Percentiles rank a stretch among this genome's conserved stretches.
Conservation (phyloP, 30 jellyfish, hydroid and myxozoan species). For the Cassiopea xamachana region DNA sequence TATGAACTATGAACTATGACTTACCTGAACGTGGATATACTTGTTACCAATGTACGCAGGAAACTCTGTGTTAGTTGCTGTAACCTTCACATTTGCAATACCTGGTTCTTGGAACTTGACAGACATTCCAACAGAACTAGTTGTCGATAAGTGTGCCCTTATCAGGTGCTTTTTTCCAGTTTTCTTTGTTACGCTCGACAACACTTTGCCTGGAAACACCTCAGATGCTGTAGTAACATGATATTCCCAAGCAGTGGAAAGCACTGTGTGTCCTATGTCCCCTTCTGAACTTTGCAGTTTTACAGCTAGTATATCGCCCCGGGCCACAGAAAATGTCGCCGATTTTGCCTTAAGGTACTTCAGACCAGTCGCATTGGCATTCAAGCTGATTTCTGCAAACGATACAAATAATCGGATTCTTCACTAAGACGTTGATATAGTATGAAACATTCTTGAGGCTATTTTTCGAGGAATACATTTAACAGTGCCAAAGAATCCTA, state of each 20-base stretch:
- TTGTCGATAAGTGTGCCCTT: conserved; percentile 48
- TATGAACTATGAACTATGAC: neutral
- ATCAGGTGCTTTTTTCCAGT: conserved; percentile 25
- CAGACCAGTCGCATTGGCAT: conserved; percentile 65
- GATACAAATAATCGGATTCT: neutral
- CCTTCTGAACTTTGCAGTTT: conserved; percentile 16
- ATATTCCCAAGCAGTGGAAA: conserved; percentile 16
- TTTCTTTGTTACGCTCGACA: neutral
- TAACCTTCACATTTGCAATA: conserved; percentile 19
- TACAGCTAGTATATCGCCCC: conserved; percentile 61
- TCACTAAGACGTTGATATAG: too few species aligned
- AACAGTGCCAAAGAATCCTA: too few species aligned
- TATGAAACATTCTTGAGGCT: too few species aligned
- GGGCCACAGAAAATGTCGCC: conserved; percentile 25
- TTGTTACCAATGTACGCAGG: conserved; percentile 14
- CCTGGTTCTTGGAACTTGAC: conserved; percentile 53
- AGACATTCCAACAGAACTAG: conserved; percentile 20
- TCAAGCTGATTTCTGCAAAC: conserved; percentile 54
- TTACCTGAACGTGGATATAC: conserved; percentile 60
- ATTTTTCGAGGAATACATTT: too few species aligned
- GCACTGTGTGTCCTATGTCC: conserved; percentile 26
- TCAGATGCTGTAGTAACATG: neutral
- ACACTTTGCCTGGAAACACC: conserved; percentile 46
- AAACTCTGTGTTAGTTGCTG: conserved; percentile 2
- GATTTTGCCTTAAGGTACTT: conserved; percentile 43